Percentiles rank a stretch among this genome's conserved stretches.
phyloP scores from a whole-genome alignment of 2,113 vertebrate species.

The Mugil cephalus region DNA sequence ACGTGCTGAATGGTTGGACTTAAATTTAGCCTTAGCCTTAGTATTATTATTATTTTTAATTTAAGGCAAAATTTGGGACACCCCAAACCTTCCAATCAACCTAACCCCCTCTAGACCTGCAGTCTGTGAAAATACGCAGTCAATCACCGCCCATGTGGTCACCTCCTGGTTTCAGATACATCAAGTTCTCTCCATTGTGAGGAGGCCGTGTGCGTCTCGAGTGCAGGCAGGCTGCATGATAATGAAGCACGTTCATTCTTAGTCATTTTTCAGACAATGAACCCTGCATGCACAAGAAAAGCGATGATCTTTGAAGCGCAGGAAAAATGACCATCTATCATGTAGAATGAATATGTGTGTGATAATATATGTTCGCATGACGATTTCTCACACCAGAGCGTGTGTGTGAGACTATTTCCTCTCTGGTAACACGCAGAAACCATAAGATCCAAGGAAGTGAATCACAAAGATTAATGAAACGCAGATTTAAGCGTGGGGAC shows the following conservation, averaged over 20 bases:
- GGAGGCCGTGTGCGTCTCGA: neutral
- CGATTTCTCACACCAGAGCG: neutral
- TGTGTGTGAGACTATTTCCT: neutral
- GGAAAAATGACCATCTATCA: slow-evolving; percentile 7
- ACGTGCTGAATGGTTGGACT: too few species aligned
- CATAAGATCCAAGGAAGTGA: neutral
- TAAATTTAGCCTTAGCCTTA: too few species aligned
- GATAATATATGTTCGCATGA: neutral
- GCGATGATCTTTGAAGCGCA: neutral
- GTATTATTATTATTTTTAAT: neutral
- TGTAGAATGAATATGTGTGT: neutral
- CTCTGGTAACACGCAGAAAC: neutral
- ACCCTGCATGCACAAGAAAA: neutral
- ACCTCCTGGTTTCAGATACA: slow-evolving; percentile 3
- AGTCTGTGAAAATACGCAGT: neutral
- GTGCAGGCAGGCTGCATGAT: neutral
- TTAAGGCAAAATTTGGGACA: neutral
- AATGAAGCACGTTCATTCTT: neutral
- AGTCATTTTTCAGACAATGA: slow-evolving; percentile 13
- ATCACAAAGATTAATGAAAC: neutral
- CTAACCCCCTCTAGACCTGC: neutral
- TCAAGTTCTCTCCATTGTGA: neutral
- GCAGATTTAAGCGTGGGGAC: neutral
- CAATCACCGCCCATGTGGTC: neutral
- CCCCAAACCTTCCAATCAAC: neutral